A percentile compares a stretch with the other conserved stretches of the same genome.
Conservation (phyloP, 2,888 invertebrate species). For the Aspidiotus destructor region DNA sequence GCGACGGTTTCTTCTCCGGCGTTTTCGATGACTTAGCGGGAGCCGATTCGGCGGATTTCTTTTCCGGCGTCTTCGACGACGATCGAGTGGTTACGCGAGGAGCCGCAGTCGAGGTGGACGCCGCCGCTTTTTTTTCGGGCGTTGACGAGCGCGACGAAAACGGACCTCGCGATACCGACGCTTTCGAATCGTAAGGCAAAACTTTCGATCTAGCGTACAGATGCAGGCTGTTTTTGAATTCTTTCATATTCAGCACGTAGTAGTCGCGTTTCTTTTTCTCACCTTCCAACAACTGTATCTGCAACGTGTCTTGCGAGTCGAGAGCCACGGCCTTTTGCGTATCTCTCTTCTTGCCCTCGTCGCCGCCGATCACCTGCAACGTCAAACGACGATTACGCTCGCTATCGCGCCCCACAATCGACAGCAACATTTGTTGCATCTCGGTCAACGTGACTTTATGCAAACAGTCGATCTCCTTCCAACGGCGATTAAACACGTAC, state of each 20-base stretch:
- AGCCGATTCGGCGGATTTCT: no score
- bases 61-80: no score
- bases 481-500: constrained; percentile 21
- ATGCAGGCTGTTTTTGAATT: constrained; percentile 21
- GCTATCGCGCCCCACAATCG: constrained; percentile 20
- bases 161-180: neutral
- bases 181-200: neutral
- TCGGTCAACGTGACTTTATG: constrained; percentile 20
- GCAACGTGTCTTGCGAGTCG: neutral
- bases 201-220: constrained; percentile 27
- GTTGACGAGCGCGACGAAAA: no score
- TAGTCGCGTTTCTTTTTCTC: constrained; percentile 16
- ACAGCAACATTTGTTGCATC: constrained; percentile 10
- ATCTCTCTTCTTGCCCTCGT: neutral
- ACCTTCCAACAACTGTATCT: constrained; percentile 18
- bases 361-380: constrained; percentile 22
- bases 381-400: constrained; percentile 23
- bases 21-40: no score
- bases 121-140: no score
- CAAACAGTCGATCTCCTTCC: constrained; percentile 28
- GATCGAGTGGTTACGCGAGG: no score
- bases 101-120: no score
- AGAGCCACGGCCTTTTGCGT: neutral
- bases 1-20: no score
- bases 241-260: constrained; percentile 19